These are phyloP conservation scores for Gambelia wislizenii DNA, from an alignment of 2,797 vertebrate genomes.

Conservation along the genomic window DNA sequence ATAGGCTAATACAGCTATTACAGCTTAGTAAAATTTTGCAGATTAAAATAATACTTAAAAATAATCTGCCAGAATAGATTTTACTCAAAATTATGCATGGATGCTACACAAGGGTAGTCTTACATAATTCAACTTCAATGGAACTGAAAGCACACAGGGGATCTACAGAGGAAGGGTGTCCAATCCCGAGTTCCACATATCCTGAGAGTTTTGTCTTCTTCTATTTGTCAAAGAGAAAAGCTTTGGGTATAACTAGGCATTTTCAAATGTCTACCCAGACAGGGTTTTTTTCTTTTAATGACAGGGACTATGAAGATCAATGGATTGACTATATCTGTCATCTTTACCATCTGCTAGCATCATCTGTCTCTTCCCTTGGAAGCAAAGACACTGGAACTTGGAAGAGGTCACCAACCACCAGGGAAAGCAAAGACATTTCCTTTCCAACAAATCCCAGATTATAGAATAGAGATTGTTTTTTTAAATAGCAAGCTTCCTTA, in stretches of 20 bases:
- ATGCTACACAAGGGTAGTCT: background rate
- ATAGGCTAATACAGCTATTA: background rate
- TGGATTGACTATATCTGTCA: background rate
- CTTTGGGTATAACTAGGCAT: background rate
- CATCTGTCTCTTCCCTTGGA: background rate
- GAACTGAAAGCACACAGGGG: background rate
- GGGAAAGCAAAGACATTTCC: background rate
- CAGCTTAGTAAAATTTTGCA: background rate
- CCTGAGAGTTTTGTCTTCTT: too few relatives aligned
- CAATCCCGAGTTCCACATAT: background rate
- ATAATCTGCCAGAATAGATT: background rate
- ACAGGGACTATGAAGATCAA: background rate
- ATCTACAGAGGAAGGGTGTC: background rate
- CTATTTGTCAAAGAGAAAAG: background rate
- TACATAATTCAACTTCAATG: background rate
- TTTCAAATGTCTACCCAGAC: background rate
- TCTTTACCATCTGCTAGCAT: background rate
- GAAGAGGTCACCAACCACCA: background rate
- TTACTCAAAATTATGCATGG: background rate
- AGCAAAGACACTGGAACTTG: background rate
- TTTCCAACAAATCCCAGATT: background rate
- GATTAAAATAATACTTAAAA: background rate
- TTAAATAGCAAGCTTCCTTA: background rate
- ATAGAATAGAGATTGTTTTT: background rate
- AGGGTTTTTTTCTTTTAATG: background rate